Base-by-base conservation (phyloP, 2,888 invertebrate genomes). In the Coleophora deauratella region DNA sequence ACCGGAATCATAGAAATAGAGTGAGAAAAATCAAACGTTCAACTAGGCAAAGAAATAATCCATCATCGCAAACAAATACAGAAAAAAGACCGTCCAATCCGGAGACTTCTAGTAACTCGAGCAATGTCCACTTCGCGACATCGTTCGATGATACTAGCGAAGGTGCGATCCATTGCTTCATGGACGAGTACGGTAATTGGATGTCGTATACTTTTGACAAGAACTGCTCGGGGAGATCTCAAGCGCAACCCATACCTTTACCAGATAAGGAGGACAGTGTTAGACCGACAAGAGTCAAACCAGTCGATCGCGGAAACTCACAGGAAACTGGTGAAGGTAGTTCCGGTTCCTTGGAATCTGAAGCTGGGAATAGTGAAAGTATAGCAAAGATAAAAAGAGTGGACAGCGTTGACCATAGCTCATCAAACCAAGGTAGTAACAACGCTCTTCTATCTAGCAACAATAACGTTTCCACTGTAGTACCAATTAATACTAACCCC, bases 141-240 rank as follows among this genome's bases (percentile, higher is more conserved):
- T 92, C 91, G 21, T 93, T 94, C 59, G 92, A 93, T 42, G 96
- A 96, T 60, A 94, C 94, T 0, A 88, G 87, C 2, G 93, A 95
- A 56, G 95, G 94, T 9, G 93, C 95, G 1, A 91, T 94, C 33
- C 95, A 96, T 71, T 94, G 92, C 66, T 95, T 94, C 60, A 90
- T 92, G 69, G 95, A 96, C 59, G 95, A 95, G 63, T 90, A 90
- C 56, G 95, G 94, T 33, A 93, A 94, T 58, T 95, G 95, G 93
- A 89, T 94, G 77, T 93, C 94, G 0, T 84, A 85, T 30, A 93
- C 94, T 0, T 96, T 96, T 65, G 93, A 95, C 56, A 93, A 94
- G 57, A 92, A 91, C 54, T 91, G 91, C 52, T 78, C 88, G 1
- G 88, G 89, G 0, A 66, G 77, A 37, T 67, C 75, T 1, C 86